A percentile compares a stretch with the other conserved stretches of the same genome.
Evolutionary conservation across 2,797 vertebrate species (phyloP).

Genomic region (Anisognathus igniventris): DNA sequence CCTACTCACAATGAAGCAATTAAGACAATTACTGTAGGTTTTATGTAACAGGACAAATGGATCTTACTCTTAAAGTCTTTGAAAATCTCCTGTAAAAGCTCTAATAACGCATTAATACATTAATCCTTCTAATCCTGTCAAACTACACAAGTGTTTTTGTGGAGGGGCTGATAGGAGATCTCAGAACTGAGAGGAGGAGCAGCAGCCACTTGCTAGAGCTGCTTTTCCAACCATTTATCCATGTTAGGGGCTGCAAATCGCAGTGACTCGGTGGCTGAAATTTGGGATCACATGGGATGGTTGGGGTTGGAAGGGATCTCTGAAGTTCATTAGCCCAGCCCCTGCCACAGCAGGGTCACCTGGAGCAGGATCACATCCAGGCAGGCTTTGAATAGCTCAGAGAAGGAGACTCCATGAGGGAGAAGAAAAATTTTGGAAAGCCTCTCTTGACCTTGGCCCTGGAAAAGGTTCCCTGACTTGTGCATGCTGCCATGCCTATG

Average conservation of each 20-base stretch:
- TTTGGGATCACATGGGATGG: accelerated
- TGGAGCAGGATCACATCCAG: not conserved
- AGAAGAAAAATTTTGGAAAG: not conserved
- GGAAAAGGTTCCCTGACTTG: accelerated
- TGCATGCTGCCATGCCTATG: not conserved
- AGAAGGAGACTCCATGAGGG: not conserved
- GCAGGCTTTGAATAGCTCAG: no score
- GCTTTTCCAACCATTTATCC: not conserved
- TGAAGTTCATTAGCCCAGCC: not conserved
- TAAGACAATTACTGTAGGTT: conserved; percentile 69
- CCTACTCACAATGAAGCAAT: conserved; percentile 64
- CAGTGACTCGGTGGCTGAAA: not conserved
- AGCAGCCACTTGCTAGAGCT: not conserved
- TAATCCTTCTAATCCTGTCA: conserved; percentile 77
- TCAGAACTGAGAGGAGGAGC: not conserved
- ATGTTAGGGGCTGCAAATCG: not conserved
- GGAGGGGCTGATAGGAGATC: conserved; percentile 16
- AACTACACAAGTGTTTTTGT: conserved; percentile 55
- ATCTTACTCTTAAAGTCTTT: conserved; percentile 61
- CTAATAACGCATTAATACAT: conserved; percentile 74
- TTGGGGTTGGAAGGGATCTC: not conserved
- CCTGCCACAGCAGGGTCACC: not conserved
- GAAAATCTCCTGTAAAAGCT: conserved; percentile 71
- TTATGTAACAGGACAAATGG: conserved; percentile 70
- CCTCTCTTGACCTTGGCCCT: not conserved